These are phyloP conservation scores for Eurytoma californica DNA, from an alignment of 2,888 invertebrate genomes.

Conservation along the genomic window DNA sequence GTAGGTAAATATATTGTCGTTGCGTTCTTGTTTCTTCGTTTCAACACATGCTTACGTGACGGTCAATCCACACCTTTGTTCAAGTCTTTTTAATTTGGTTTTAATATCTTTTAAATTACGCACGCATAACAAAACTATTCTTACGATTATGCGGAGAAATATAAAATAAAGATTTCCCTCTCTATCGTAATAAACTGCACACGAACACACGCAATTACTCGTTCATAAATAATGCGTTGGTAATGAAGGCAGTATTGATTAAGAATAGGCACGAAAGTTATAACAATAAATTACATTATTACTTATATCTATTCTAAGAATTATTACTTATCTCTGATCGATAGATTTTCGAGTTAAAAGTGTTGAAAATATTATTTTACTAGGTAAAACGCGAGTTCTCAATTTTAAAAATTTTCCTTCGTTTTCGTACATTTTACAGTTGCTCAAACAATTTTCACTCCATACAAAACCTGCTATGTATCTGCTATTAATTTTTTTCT, in stretches of 20 bases:
- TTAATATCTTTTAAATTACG: constrained; percentile 52
- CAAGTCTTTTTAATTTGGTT: constrained; percentile 18
- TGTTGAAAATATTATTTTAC: neutral
- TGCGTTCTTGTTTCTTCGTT: constrained; percentile 17
- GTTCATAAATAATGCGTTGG: too few species aligned
- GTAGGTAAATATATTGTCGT: constrained; percentile 3
- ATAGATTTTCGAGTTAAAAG: neutral
- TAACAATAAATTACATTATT: too few species aligned
- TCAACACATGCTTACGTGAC: constrained; percentile 2
- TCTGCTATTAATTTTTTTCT: too few species aligned
- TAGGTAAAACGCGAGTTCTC: too few species aligned
- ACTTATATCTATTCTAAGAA: neutral
- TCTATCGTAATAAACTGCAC: neutral
- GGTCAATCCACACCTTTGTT: neutral
- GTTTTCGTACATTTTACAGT: too few species aligned
- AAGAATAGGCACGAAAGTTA: too few species aligned
- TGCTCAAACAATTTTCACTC: too few species aligned
- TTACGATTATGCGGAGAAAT: neutral
- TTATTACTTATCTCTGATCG: neutral
- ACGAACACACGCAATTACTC: constrained; percentile 13
- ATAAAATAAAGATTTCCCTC: neutral
- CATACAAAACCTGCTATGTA: too few species aligned
- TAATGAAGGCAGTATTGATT: too few species aligned
- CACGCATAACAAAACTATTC: constrained; percentile 20
- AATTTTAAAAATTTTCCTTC: too few species aligned